Base-by-base conservation (phyloP, 2,888 invertebrate genomes). In the Euspilapteryx auroguttella region DNA sequence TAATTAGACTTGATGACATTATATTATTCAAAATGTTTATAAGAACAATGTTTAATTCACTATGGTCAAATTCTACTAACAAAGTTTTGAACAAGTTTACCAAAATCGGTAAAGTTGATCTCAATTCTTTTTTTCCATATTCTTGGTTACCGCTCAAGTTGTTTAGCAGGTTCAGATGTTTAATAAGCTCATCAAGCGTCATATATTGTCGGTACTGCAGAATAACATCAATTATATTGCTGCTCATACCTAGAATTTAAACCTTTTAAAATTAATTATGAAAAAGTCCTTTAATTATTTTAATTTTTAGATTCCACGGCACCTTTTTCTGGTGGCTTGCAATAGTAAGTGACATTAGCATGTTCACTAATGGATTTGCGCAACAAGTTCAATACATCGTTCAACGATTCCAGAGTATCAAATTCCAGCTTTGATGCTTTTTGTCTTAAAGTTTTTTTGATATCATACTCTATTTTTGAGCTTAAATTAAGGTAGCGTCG, bases 401-500 rank as follows among this genome's bases (percentile, higher is more conserved):
- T 56, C 28, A 73, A 41, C 10, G 35, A 35, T 32, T 63, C 57
- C 32, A 53, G 21, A 9, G 49, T 54, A 12, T 52, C 47, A 29
- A 35, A 33, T 17, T 57, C 49, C 37, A 69, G 36, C 24, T 42
- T 37, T 1, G 49, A 30, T 1, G 45, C 37, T 35, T 45, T 51
- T 36, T 54, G 59, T 42, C 49, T 55, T 21, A 71, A 34, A 12
- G 63, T 39, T 42, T 53, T 59, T 37, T 55, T 63, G 13, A 71
- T 48, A 25, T 71, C 69, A 29, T 54, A 57, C 6, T 47, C 50
- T 27, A 71, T 52, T 53, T 56, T 71, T 4, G 68, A 57, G 34
- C 47, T 71, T 14, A 47, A 65, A 37, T 57, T 68, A 23, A 73
- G 40, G 35, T 73, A 73, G 31, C 62, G 47, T 31, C 57, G 49